Evolutionary conservation across 2,113 vertebrate species (phyloP).

Genomic region (Gnathonemus longibarbis): DNA sequence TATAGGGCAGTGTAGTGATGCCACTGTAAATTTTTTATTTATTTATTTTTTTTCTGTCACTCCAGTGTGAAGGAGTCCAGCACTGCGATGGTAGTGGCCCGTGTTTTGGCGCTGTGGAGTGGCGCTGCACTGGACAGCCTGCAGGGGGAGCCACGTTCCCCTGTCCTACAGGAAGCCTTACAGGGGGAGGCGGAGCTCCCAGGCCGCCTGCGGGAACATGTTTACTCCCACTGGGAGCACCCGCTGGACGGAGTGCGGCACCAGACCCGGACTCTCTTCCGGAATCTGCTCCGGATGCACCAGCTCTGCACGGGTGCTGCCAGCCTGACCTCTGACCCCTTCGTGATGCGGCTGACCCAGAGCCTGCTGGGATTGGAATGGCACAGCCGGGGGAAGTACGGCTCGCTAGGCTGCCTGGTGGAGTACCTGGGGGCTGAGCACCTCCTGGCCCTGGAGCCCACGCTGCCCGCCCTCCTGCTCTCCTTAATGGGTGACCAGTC

Average conservation of each 20-base stretch:
- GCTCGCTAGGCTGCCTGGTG: conserved; percentile 74
- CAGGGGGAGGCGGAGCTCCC: conserved; percentile 60
- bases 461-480: conserved; percentile 70
- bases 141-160: conserved; percentile 45
- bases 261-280: conserved; percentile 82
- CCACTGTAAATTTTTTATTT: background rate
- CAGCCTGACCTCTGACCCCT: conserved; percentile 53
- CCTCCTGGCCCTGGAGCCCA: conserved; percentile 67
- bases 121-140: conserved; percentile 67
- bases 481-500: conserved; percentile 83
- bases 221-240: conserved; percentile 92
- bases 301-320: conserved; percentile 35
- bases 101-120: conserved; percentile 81
- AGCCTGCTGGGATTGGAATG: conserved; percentile 78
- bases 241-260: conserved; percentile 86
- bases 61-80: conserved; percentile 81
- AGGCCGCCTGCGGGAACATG: conserved; percentile 70
- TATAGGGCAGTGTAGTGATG: background rate
- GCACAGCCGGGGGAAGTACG: conserved; percentile 88
- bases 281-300: conserved; percentile 78
- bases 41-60: background rate
- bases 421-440: conserved; percentile 70
- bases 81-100: conserved; percentile 74
- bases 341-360: conserved; percentile 63
- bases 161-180: conserved; percentile 55